Percentiles rank a stretch among this genome's conserved stretches.
Conservation (phyloP, 2,113 vertebrate genomes). For the Brachionichthys hirsutus region DNA sequence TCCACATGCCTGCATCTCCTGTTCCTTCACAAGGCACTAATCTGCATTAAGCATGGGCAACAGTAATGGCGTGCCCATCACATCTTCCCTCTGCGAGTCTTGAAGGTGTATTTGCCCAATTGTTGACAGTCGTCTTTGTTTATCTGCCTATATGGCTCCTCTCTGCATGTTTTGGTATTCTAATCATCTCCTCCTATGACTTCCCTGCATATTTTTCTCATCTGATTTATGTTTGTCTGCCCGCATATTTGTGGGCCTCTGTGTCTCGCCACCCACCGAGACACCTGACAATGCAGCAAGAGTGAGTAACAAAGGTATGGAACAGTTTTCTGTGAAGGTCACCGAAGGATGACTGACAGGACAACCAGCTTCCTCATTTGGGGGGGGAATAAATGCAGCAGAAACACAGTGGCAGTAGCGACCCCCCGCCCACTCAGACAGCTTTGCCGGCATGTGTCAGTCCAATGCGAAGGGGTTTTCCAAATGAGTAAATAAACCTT, state of each 20-base stretch:
- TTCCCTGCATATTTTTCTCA: slow-evolving; percentile 41
- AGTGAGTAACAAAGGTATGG: slow-evolving; percentile 37
- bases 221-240: slow-evolving; percentile 37
- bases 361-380: slow-evolving; percentile 46
- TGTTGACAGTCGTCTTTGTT: slow-evolving; percentile 54
- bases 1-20: background rate
- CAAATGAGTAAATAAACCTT: slow-evolving; percentile 36
- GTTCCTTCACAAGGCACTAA: too few relatives aligned
- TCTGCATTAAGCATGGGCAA: slow-evolving; percentile 4
- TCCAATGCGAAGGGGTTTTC: slow-evolving; percentile 25
- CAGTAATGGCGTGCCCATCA: background rate
- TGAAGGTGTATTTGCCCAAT: slow-evolving; percentile 46
- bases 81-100: slow-evolving; percentile 26
- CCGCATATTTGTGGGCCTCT: slow-evolving; percentile 35
- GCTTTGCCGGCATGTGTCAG: slow-evolving; percentile 45
- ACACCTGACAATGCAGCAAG: slow-evolving; percentile 53
- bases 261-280: slow-evolving; percentile 44
- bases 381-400: slow-evolving; percentile 48
- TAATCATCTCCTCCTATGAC: slow-evolving; percentile 25
- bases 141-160: slow-evolving; percentile 61
- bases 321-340: slow-evolving; percentile 52
- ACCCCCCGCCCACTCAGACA: slow-evolving; percentile 54
- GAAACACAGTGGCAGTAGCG: slow-evolving; percentile 51
- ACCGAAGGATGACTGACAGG: slow-evolving; percentile 60
- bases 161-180: slow-evolving; percentile 52